Percentiles rank a stretch among this genome's conserved stretches.
phyloP scores from a whole-genome alignment of 2,888 invertebrate genomes.

The Synergus gifuensis region DNA sequence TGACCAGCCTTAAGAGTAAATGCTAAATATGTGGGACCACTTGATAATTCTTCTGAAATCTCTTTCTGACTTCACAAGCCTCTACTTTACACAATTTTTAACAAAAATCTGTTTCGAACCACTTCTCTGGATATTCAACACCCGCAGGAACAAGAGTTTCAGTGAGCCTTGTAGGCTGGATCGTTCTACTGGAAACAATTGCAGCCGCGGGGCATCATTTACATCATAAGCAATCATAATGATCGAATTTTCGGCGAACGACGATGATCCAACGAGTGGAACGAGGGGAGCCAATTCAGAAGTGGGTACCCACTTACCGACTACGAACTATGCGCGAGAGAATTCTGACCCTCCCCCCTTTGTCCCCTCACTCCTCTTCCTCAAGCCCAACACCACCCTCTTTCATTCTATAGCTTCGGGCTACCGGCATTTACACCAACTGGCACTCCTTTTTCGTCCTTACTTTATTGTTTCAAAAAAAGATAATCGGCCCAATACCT shows the following conservation, averaged over 20 bases:
- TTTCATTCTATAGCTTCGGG: constrained; percentile 68
- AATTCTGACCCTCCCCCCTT: constrained; percentile 53
- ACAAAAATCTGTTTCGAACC: not conserved
- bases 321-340: constrained; percentile 62
- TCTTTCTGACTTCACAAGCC: too few species aligned
- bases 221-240: constrained; percentile 80
- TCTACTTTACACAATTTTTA: not conserved
- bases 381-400: constrained; percentile 58
- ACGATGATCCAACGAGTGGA: constrained; percentile 77
- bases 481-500: constrained; percentile 64
- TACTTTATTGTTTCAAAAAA: constrained; percentile 60
- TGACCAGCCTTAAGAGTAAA: too few species aligned
- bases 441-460: constrained; percentile 61
- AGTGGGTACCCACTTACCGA: constrained; percentile 76
- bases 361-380: constrained; percentile 60
- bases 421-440: constrained; percentile 72
- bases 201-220: constrained; percentile 80
- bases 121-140: constrained; percentile 14
- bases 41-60: too few species aligned
- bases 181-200: constrained; percentile 72
- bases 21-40: too few species aligned
- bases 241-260: constrained; percentile 77
- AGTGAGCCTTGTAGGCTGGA: constrained; percentile 41
- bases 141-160: constrained; percentile 42
- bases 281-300: constrained; percentile 76